These are phyloP conservation scores for Mallotus villosus DNA, from an alignment of 2,797 vertebrate genomes.

Conservation along the genomic window DNA sequence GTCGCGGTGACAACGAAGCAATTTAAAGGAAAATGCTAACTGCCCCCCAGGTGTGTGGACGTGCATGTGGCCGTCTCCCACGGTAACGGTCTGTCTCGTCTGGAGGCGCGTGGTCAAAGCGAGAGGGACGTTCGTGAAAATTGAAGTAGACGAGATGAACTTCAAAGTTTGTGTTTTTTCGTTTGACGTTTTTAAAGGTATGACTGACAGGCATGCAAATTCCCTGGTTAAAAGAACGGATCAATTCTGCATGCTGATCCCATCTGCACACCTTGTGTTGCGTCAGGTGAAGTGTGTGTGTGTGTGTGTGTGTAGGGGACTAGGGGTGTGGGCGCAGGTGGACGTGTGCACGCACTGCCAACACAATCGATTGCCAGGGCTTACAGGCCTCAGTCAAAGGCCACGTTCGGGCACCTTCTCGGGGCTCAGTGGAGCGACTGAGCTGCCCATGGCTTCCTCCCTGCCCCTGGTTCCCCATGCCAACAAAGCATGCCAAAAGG, in stretches of 20 bases:
- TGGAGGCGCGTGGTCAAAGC: no score
- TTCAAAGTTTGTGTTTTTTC: conserved; percentile 10
- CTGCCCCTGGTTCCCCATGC: neutral
- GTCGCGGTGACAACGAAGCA: conserved; percentile 8
- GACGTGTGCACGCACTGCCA: conserved; percentile 45
- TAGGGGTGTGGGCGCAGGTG: neutral
- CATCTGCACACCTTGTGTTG: neutral
- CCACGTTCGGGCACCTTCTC: conserved; percentile 42
- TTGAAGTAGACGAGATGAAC: neutral
- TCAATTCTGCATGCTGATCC: no score
- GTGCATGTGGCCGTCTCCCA: neutral
- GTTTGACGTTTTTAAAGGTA: no score
- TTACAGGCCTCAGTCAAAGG: conserved; percentile 62
- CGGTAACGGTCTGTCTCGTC: neutral
- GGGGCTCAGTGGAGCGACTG: conserved; percentile 27
- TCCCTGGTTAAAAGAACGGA: no score
- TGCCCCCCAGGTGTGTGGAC: neutral
- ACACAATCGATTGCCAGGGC: conserved; percentile 58
- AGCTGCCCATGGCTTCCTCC: neutral
- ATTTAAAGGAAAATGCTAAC: conserved; percentile 9
- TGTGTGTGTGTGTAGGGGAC: neutral
- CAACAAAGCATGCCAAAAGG: neutral
- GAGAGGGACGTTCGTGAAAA: neutral
- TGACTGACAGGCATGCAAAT: neutral
- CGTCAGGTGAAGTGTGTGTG: neutral